Base-by-base conservation (phyloP, 2,113 vertebrate species). In the Hippocampus mohnikei region DNA sequence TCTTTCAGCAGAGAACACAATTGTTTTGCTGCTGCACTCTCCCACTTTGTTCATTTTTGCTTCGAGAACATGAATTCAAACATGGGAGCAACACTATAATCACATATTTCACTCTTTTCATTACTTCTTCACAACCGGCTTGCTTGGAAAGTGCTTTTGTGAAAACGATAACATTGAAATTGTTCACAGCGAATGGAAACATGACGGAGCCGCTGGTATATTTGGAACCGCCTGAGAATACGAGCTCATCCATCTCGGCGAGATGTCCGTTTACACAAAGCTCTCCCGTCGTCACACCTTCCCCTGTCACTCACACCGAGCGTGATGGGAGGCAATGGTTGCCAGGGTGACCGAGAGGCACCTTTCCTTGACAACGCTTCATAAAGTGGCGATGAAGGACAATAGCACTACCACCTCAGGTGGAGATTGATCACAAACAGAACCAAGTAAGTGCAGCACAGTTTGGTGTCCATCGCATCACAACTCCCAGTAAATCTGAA, bases 281-380 rank as follows among this genome's bases (percentile, higher is more conserved):
- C 76, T 78, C 67, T 80, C 75, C n/a, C 69, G 86, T 83, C 67
- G 75, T 86, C 88, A 87, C 87, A 89, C 81, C 87, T 88, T 86
- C 79, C 79, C n/a, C 85, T 84, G 85, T 88, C 88, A 88, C 77
- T 86, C 78, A 89, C 87, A 86, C 82, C 83, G 84, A 85, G 85
- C 84, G 87, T 88, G 83, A 84, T 86, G 87, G 84, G 87, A 89
- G 86, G 80, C 79, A 79, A 46, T 80, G 85, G 90, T 89, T 90
- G 89, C 90, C 89, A 88, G 80, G 87, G 84, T 80, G 84, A 91
- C 89, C 40, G 8, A 80, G 78, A 83, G 82, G 82, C 85, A 89
- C 86, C 84, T 90, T 89, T 87, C 83, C 85, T 86, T 88, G 89
- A 89, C 87, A 37, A 90, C 84, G 70, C 77, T 84, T 86, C 82